Base-by-base conservation (phyloP, 1,140 invertebrate genomes). In the Drosophila grimshawi region DNA sequence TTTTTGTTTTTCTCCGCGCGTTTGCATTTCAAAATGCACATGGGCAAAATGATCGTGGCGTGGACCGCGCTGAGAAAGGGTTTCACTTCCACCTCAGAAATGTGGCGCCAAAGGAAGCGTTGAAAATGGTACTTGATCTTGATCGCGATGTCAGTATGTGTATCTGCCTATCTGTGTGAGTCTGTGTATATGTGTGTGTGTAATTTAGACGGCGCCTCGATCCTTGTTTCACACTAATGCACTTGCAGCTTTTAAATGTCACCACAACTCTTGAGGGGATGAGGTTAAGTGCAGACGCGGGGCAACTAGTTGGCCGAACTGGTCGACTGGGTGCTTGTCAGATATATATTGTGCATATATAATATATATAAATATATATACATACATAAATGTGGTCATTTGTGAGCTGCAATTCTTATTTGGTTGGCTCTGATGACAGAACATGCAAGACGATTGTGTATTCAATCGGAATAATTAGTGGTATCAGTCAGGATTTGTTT, bases 181-280 rank as follows among this genome's bases (percentile, higher is more conserved):
- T 11, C n/a, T 52, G 51, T 51, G 59, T 57, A 11, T 64, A 51
- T 66, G 30, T 72, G 51, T 51, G 19, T 43, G n/a, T 65, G 77
- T 91, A 91, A 91, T 91, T 91, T 91, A 91, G 90, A 88, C 86
- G 90, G 90, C 86, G 90, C 90, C 90, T 85, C 76, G 66, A 74
- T 75, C 80, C 90, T 73, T 91, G 90, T 91, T 83, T 90, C 82
- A 90, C 90, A 86, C 82, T 91, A 91, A 91, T 91, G 85, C 80
- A 83, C 80, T 89, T 82, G 85, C 86, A 89, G 85, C 86, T 88
- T 88, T 88, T 80, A 80, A 85, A 89, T 85, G 85, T 88, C 86
- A 85, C 77, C 78, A 78, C 33, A 56, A 57, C 55, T 55, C 49
- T 53, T 56, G 7, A 29, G 7, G 39, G 33, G 49, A 30, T 49